Conservation (phyloP, 1,140 invertebrate genomes). For the Geopemphigus sp. region DNA sequence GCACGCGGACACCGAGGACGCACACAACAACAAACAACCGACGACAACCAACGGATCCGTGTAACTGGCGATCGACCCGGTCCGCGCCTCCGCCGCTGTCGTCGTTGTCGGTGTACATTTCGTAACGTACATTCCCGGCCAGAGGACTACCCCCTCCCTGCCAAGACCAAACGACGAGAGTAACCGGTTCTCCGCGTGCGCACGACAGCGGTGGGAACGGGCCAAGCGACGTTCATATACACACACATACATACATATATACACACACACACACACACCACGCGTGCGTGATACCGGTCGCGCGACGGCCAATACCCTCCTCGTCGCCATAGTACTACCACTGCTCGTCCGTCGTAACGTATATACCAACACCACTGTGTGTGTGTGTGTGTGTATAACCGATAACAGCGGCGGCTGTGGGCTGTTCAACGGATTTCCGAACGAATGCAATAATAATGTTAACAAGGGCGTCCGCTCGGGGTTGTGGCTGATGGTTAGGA, state of each 20-base stretch:
- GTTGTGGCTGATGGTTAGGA: too few species aligned
- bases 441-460: too few species aligned
- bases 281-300: not conserved
- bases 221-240: slow-evolving; percentile 29
- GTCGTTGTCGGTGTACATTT: slow-evolving; percentile 39
- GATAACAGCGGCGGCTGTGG: not conserved
- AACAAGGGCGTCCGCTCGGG: too few species aligned
- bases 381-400: not conserved
- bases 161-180: not conserved
- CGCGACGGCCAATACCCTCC: not conserved
- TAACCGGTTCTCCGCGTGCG: slow-evolving; percentile 40
- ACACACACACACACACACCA: not conserved
- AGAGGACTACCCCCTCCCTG: not conserved
- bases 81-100: too few species aligned
- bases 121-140: slow-evolving; percentile 47
- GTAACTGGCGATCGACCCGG: too few species aligned
- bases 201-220: slow-evolving; percentile 47
- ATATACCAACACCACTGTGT: not conserved
- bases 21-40: not conserved
- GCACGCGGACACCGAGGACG: slow-evolving; percentile 6
- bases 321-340: not conserved
- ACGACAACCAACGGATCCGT: slow-evolving; percentile 29
- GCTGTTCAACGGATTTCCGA: slow-evolving; percentile 30
- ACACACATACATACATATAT: too few species aligned
- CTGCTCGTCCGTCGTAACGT: not conserved